Base-by-base conservation (phyloP, 2,888 invertebrate species). In the Blastobasis lacticolella region DNA sequence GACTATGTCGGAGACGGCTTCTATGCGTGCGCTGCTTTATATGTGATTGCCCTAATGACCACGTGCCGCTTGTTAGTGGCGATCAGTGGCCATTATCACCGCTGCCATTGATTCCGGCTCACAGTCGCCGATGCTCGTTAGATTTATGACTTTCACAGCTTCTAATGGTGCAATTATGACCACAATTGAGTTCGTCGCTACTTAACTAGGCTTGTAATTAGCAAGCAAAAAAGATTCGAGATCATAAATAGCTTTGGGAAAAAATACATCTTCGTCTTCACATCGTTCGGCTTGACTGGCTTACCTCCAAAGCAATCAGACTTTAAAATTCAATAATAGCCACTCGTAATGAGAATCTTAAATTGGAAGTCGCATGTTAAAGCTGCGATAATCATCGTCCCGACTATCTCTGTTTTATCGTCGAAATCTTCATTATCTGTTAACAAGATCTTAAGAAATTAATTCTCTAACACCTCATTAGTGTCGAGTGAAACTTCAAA, bases 401-500 rank as follows among this genome's bases (percentile, higher is more conserved):
- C 57, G 64, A 57, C 60, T 71, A 74, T 75, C 74, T 66, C 56
- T 60, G 57, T 62, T 67, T 77, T 78, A 83, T 80, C 78, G 63
- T 62, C 58, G 59, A 65, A 64, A 84, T 80, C 76, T 77, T 62
- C 62, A 63, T 76, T 81, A 84, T 83, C 81, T 71, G 57, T 23
- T 55, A 58, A 57, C 54, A 62, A 71, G 67, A 85, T n/a, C 86
- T 86, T 76, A 56, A 65, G 63, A 72, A 69, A 85, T 86, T 85
- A 84, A 85, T 84, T 80, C 67, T 59, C 74, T 78, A 78, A 83
- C 86, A 86, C 86, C 80, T 84, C 81, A 85, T 86, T 85, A 87
- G 79, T 73, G 82, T 78, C 73, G 57, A 61, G 62, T 64, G 61
- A 62, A 67, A 71, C 69, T 71, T 67, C 70, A 69, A 23, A 80